Base-by-base conservation (phyloP, 2,888 invertebrate species). In the Brenthis hecate region DNA sequence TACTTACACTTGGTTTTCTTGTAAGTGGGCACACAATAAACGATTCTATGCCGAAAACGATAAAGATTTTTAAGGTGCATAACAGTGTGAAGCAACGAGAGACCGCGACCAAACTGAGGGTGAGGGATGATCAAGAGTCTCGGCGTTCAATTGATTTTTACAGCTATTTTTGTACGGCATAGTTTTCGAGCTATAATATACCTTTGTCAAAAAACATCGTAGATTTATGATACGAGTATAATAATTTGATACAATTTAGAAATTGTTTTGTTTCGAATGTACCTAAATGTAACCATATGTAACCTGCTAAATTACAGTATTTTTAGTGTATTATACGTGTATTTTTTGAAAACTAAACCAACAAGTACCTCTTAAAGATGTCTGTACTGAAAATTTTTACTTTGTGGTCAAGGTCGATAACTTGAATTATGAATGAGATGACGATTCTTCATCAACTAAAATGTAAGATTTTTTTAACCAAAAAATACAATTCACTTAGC, bases 101-200 rank as follows among this genome's bases (percentile, higher is more conserved):
- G 80, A 77, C 78, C 85, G 80, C 80, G 78, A 78, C 78, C 78
- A 84, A 84, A 89, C 89, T 88, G 87, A 84, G 78, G 77, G 75
- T 75, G 80, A 80, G 82, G 78, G 77, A 78, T 81, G 80, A 80
- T 80, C 77, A 80, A 79, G 80, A 81, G 80, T 79, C 81, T 80
- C 80, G 81, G 76, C 77, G 76, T 80, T 80, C 84, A 86, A 92
- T 92, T 90, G 90, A 91, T 91, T 91, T 89, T 88, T 78, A 81
- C 78, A 75, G 84, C 86, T 91, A 91, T 91, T 91, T 89, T 88
- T 86, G 87, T 80, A 85, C 85, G 73, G 68, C 72, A 72, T 66
- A 69, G 69, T 66, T 62, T 62, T 62, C 51, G 19, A 53, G 53
- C 19, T 43, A 14, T 53, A 36, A 62, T 19, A 62, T 62, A 62